These are phyloP conservation scores for Plotosus lineatus DNA, from an alignment of 2,113 vertebrate genomes.

Conservation along the genomic window DNA sequence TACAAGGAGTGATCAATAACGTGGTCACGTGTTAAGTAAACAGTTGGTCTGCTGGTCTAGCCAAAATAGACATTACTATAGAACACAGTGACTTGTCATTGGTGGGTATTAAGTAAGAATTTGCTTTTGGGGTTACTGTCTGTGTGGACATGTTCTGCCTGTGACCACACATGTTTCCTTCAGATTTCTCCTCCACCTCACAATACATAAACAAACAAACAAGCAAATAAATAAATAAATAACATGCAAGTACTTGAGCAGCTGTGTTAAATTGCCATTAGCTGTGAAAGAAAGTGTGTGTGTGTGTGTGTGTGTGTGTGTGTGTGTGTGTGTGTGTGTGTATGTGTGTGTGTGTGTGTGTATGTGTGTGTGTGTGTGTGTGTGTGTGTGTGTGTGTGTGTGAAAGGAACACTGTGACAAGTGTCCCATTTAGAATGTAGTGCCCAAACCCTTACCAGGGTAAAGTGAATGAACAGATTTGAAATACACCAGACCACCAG, in stretches of 20 bases:
- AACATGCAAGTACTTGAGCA: background rate
- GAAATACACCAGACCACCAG: background rate
- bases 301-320: background rate
- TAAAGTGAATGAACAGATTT: background rate
- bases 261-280: background rate
- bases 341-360: background rate
- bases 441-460: background rate
- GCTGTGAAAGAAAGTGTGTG: background rate
- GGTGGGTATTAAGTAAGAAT: background rate
- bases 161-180: background rate
- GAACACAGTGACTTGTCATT: too few species aligned
- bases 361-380: background rate
- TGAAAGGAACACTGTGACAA: background rate
- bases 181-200: background rate
- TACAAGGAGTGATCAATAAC: conserved; percentile 34
- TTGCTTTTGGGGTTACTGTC: background rate
- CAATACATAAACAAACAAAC: too few species aligned
- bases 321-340: background rate
- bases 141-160: background rate
- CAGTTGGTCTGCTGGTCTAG: background rate
- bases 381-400: background rate
- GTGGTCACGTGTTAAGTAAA: conserved; percentile 45
- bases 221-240: too few species aligned
- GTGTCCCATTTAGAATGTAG: background rate
- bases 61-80: background rate